Percentiles rank a stretch among this genome's conserved stretches.
Evolutionary conservation across 2,888 invertebrate genomes (phyloP).

Genomic region (Cabera pusaria): DNA sequence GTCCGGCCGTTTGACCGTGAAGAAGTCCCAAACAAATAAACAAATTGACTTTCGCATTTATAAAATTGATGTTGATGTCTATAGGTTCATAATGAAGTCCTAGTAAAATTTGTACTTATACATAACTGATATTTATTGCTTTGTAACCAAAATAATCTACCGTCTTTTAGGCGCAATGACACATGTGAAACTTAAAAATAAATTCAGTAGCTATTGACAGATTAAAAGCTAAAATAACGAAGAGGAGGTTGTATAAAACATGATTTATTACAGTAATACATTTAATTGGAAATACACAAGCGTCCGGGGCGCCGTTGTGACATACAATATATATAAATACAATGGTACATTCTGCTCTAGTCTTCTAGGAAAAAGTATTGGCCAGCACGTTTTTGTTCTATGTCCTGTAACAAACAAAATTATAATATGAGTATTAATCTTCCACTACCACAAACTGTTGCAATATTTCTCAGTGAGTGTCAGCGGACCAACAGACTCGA

Average conservation of each 20-base stretch:
- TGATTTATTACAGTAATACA: slow-evolving; percentile 77
- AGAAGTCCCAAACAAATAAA: too few species aligned
- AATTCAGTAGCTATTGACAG: slow-evolving; percentile 11
- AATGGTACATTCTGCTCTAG: slow-evolving; percentile 67
- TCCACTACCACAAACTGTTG: too few species aligned
- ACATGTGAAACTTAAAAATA: too few species aligned
- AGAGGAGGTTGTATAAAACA: slow-evolving; percentile 66
- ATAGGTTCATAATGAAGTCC: too few species aligned
- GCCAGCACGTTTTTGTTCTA: slow-evolving; percentile 98
- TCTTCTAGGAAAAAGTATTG: slow-evolving; percentile 99
- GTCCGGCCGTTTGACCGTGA: too few species aligned
- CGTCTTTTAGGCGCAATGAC: too few species aligned
- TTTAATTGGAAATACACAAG: slow-evolving; percentile 70
- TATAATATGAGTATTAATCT: too few species aligned
- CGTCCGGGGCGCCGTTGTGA: slow-evolving; percentile 61
- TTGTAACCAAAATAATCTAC: too few species aligned
- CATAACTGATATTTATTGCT: too few species aligned
- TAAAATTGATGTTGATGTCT: neutral
- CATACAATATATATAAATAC: slow-evolving; percentile 63
- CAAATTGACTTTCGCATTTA: too few species aligned
- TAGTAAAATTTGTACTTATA: neutral
- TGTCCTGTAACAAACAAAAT: slow-evolving; percentile 87
- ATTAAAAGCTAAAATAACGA: slow-evolving; percentile 36
- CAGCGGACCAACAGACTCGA: too few species aligned
- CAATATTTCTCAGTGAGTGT: too few species aligned